Evolutionary conservation across 1,140 invertebrate species (phyloP), one percentile per base, ranked within the genome.

Genomic region (Lepidostoma basale): DNA sequence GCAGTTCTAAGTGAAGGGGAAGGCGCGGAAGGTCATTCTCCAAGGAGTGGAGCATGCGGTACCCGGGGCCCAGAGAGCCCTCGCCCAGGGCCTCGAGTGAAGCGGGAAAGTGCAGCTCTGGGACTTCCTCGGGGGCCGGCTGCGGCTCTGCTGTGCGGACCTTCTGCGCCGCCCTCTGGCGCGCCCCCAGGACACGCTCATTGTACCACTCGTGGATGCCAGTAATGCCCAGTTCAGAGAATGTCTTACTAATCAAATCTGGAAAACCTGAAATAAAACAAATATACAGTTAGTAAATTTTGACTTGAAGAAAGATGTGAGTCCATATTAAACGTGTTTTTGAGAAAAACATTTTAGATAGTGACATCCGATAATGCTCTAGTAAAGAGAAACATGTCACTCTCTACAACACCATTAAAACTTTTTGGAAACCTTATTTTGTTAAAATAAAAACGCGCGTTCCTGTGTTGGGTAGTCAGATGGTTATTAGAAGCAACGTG

Each of bases 31-130:
- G 78, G 8, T 81, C 80, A 72, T 80, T 81, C 74, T 83, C 81
- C 36, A 82, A 70, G 68, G 77, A 83, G 14, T 83, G 78, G 8
- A 83, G 72, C 81, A 83, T 83, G 73, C 82, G 79, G 63, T 82
- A 83, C 0, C 81, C 81, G 18, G 81, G 78, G 52, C 82, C 82
- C n/a, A 84, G 66, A 0, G 80, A 80, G 0, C 56, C 56, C 20
- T 81, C 81, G 28, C 80, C 82, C 58, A 83, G 81, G 4, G 78
- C 76, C 26, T 78, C 80, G 25, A 84, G 67, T 12, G 77, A 81
- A 12, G 82, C 81, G 5, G 82, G 81, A 60, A 83, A 84, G 66
- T 84, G 82, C 56, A 84, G 72, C 63, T 84, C 81, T 3, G 82
- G 82, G 0, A 83, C 82, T 66, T 83, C 82, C 65, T 82, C 78